Evolutionary conservation across 2,113 vertebrate species (phyloP).

Genomic region (Tachysurus fulvidraco): DNA sequence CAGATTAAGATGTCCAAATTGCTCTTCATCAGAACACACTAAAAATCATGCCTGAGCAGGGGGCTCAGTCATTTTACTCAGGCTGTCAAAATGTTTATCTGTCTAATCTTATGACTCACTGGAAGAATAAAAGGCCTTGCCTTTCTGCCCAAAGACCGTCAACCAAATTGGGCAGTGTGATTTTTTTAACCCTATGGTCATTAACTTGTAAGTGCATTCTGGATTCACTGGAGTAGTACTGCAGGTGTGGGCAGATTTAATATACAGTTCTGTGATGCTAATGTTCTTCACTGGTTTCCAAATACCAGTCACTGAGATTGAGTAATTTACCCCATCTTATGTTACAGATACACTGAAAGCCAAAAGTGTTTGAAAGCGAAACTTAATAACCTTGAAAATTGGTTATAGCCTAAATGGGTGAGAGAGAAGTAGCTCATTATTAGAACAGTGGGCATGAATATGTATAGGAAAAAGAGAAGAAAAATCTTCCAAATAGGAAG

Average conservation of each 20-base stretch:
- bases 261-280: background rate
- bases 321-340: background rate
- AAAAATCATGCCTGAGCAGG: background rate
- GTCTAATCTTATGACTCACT: conserved; percentile 62
- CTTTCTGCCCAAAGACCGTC: conserved; percentile 52
- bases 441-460: background rate
- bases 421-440: background rate
- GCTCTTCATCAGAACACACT: conserved; percentile 57
- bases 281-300: conserved; percentile 2
- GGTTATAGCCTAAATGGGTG: conserved; percentile 36
- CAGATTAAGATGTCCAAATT: conserved; percentile 59
- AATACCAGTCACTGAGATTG: conserved; percentile 62
- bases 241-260: conserved; percentile 51
- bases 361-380: conserved; percentile 70
- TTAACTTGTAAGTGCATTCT: conserved; percentile 49
- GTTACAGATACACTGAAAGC: conserved; percentile 56
- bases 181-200: conserved; percentile 50
- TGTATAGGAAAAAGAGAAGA: conserved; percentile 7
- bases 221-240: conserved; percentile 28
- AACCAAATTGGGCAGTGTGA: conserved; percentile 57
- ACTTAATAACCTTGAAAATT: conserved; percentile 57
- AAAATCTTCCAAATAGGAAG: conserved; percentile 65
- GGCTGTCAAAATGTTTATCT: conserved; percentile 77
- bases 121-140: conserved; percentile 47
- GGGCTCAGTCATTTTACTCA: conserved; percentile 60